Base-by-base conservation (phyloP, 2,888 invertebrate species). In the Trimorus sp. region DNA sequence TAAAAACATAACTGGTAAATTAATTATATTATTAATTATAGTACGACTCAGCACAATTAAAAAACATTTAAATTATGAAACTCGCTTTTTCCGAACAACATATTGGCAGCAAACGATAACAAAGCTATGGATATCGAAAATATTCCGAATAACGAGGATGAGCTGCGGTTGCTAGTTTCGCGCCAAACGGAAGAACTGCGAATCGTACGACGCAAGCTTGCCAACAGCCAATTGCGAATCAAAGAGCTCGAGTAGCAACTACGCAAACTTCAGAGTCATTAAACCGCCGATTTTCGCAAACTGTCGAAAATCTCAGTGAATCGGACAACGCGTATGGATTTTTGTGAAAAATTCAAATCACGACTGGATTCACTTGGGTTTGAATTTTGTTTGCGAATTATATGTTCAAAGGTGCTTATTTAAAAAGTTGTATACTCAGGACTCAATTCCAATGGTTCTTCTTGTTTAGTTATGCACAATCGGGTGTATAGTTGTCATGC, bases 201-300 rank as follows among this genome's bases (percentile, higher is more conserved):
- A 84, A 93, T 95, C 85, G 94, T 97, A 53, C 95, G 96, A 87
- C 95, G 96, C 84, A 96, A 97, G 90, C 92, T 97, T 53, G 94
- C 94, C 16, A 94, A 95, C 89, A 96, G 96, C 87, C 97, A 97
- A 89, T 94, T 95, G 86, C 93, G 96, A 59, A 96, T 97, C 16
- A 94, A 95, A 73, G 97, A 97, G 88, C 92, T 98, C 37, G 97
- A 98, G 89, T 95, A 96, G 70, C 94, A 96, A 87, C 91, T 96
- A 9, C 93, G 94, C 49, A 94, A 94, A 71, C 90, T 95, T 77
- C 94, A 95, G 84, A 92, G 80, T 84, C 86, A 89, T 59, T 86
- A 70, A 84, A 49, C 4, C 14, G 49, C 40, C 12, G 14, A 15
- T 49, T n/a, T n/a, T n/a, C n/a, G n/a, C n/a, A 53, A 26, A 26